Conservation (phyloP, 2,113 vertebrate species). For the Nothoprocta perdicaria region DNA sequence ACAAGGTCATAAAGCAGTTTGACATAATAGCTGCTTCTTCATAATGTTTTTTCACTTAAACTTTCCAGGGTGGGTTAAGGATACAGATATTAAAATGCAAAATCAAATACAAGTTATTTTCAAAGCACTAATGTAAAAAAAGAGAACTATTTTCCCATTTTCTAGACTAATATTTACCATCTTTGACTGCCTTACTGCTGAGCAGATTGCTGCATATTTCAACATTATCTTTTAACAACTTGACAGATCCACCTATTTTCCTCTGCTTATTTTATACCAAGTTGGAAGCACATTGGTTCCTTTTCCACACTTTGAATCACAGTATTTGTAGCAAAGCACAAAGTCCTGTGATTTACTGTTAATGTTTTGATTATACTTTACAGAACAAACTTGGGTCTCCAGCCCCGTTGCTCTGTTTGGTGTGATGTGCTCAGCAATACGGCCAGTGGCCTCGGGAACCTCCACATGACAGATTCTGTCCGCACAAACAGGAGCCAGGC, state of each 20-base stretch:
- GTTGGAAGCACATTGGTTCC: constrained; percentile 50
- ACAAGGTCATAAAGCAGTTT: background rate
- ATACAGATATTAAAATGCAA: constrained; percentile 35
- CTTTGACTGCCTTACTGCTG: constrained; percentile 49
- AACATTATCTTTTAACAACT: constrained; percentile 70
- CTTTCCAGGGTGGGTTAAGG: background rate
- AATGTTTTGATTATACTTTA: constrained; percentile 11
- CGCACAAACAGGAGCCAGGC: background rate
- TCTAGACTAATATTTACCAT: constrained; percentile 64
- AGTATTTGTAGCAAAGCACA: constrained; percentile 34
- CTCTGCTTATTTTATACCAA: constrained; percentile 63
- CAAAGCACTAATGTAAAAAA: constrained; percentile 25
- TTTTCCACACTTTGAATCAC: constrained; percentile 46
- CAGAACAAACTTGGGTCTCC: background rate
- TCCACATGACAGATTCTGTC: background rate
- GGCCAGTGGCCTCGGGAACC: background rate
- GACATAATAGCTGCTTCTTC: background rate
- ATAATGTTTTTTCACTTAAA: background rate
- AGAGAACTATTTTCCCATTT: constrained; percentile 35
- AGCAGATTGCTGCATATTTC: constrained; percentile 61
- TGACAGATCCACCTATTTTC: constrained; percentile 71
- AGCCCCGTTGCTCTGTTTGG: background rate
- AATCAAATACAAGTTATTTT: constrained; percentile 51
- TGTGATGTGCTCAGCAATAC: background rate
- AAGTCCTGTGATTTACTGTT: constrained; percentile 37